Evolutionary conservation across 2,888 invertebrate species (phyloP).

Genomic region (Nephrotoma guestfalica): DNA sequence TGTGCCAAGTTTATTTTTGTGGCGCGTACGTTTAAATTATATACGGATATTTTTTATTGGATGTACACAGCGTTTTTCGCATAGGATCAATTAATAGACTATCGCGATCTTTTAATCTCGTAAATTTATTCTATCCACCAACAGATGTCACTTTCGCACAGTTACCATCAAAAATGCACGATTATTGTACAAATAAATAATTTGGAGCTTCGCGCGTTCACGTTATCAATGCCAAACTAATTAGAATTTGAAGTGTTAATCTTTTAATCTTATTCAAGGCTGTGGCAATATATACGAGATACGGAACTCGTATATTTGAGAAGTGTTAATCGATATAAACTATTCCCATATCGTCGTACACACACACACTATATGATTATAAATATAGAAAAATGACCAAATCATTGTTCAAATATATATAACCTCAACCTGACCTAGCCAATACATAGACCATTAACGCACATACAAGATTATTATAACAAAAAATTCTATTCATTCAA

Average conservation of each 20-base stretch:
- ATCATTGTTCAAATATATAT: not conserved
- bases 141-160: too few species aligned
- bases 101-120: too few species aligned
- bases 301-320: not conserved
- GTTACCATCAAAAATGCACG: too few species aligned
- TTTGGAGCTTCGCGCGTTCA: not conserved
- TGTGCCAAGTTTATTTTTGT: too few species aligned
- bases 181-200: too few species aligned
- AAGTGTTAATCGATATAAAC: not conserved
- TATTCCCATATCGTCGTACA: too few species aligned
- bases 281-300: not conserved
- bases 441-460: not conserved
- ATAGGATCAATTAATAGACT: too few species aligned
- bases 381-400: not conserved
- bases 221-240: not conserved
- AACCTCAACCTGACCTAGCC: not conserved
- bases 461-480: not conserved
- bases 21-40: too few species aligned
- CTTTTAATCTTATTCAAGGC: not conserved
- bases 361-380: not conserved
- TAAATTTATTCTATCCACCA: too few species aligned
- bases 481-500: not conserved
- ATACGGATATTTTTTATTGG: too few species aligned
- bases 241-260: not conserved
- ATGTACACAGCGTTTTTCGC: too few species aligned